phyloP scores from a whole-genome alignment of 2,797 vertebrate genomes.

The Labroides dimidiatus region DNA sequence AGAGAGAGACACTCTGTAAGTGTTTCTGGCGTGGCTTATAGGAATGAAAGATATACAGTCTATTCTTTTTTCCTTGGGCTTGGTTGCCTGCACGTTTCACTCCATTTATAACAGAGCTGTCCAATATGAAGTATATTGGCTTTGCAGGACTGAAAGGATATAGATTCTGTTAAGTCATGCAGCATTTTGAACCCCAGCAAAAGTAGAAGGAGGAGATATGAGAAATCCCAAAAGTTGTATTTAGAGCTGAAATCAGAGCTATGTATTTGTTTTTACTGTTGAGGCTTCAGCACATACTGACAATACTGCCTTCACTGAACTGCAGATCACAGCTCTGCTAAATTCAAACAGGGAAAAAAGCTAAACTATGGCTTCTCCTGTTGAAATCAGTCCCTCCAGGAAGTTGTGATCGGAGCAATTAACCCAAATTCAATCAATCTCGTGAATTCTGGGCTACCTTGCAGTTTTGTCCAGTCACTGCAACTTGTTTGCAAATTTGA shows the following conservation, averaged over 20 bases:
- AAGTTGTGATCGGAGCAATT: too few species aligned
- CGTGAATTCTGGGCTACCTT: too few species aligned
- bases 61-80: constrained; percentile 5
- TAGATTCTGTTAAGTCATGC: not conserved
- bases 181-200: not conserved
- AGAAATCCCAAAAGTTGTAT: not conserved
- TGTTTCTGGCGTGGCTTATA: constrained; percentile 13
- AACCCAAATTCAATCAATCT: too few species aligned
- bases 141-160: not conserved
- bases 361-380: constrained; percentile 21
- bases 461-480: too few species aligned
- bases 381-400: too few species aligned
- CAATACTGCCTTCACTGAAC: constrained; percentile 13
- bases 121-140: not conserved
- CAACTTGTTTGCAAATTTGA: too few species aligned
- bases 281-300: constrained; percentile 4
- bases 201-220: not conserved
- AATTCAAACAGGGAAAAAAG: constrained; percentile 28
- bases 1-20: constrained; percentile 24
- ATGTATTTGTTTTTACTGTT: not conserved
- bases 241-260: not conserved
- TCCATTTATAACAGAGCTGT: constrained; percentile 17
- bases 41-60: constrained; percentile 4
- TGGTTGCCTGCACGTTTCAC: not conserved
- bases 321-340: constrained; percentile 11